These are phyloP conservation scores for Zosterops borbonicus DNA, from an alignment of 2,113 vertebrate genomes.

Conservation along the genomic window DNA sequence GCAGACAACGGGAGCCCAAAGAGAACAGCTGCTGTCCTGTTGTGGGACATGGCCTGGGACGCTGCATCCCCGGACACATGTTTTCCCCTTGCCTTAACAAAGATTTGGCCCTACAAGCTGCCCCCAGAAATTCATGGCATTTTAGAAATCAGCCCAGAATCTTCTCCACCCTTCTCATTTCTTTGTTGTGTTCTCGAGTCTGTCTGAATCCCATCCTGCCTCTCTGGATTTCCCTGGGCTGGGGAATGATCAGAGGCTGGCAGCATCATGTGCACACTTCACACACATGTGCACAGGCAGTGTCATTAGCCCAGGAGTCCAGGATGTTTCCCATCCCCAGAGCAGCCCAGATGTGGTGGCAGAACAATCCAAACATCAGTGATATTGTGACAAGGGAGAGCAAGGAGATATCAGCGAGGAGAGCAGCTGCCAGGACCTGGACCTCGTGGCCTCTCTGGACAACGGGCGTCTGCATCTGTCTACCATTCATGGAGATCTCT, in stretches of 20 bases:
- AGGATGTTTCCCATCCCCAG: neutral
- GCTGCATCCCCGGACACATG: accelerated
- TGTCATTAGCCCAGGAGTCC: neutral
- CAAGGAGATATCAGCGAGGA: neutral
- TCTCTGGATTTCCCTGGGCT: neutral
- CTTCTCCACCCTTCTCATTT: neutral
- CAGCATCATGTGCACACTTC: accelerated
- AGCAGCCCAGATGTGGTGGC: neutral
- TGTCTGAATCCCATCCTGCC: neutral
- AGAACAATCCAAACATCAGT: neutral
- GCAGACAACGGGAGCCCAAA: accelerated
- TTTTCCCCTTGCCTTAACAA: neutral
- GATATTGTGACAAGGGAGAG: neutral
- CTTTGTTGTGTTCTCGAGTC: neutral
- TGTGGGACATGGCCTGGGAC: accelerated
- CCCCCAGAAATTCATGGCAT: neutral
- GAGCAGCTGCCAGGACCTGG: neutral
- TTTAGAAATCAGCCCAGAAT: neutral
- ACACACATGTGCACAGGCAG: neutral
- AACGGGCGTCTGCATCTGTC: accelerated
- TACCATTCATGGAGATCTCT: neutral
- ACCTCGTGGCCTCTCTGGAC: accelerated
- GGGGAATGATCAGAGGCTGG: neutral
- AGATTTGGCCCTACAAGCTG: neutral
- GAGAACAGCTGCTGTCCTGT: accelerated